Percentiles rank a stretch among this genome's conserved stretches.
Conservation (phyloP, 2,113 vertebrate genomes). For the Cavia aperea region DNA sequence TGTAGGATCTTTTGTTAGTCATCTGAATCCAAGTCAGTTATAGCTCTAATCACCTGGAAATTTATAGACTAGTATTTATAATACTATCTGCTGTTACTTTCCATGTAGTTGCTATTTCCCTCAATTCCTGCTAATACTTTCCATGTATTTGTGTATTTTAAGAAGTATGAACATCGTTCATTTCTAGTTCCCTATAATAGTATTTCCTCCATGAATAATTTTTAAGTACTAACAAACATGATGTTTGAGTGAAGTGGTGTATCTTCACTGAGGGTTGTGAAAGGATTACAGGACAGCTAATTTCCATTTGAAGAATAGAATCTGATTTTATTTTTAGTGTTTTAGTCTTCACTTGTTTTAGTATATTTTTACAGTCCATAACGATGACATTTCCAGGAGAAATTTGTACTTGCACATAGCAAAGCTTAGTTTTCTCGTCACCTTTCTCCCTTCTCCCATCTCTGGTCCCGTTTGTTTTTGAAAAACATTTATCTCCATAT, state of each 20-base stretch:
- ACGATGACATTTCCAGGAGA: too few species aligned
- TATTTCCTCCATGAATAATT: background rate
- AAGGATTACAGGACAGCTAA: background rate
- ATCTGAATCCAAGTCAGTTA: background rate
- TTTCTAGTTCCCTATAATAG: background rate
- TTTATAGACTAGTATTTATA: too few species aligned
- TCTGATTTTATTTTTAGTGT: background rate
- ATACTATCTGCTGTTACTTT: background rate
- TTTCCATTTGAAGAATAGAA: background rate
- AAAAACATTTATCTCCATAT: too few species aligned
- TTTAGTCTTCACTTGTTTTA: too few species aligned
- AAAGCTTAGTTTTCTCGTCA: too few species aligned
- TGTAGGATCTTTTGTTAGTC: background rate
- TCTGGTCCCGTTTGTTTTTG: too few species aligned
- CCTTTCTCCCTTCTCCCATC: too few species aligned
- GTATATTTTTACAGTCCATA: too few species aligned
- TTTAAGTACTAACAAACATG: background rate
- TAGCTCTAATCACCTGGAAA: background rate
- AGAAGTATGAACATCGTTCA: background rate
- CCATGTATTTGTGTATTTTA: too few species aligned
- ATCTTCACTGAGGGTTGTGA: background rate
- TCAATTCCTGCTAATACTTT: background rate
- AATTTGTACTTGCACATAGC: too few species aligned
- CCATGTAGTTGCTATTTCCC: too few species aligned
- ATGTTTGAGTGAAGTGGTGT: background rate